Evolutionary conservation across 2,888 invertebrate species (phyloP), one percentile per base, ranked within the genome.

Genomic region (Sarcophaga variegata): DNA sequence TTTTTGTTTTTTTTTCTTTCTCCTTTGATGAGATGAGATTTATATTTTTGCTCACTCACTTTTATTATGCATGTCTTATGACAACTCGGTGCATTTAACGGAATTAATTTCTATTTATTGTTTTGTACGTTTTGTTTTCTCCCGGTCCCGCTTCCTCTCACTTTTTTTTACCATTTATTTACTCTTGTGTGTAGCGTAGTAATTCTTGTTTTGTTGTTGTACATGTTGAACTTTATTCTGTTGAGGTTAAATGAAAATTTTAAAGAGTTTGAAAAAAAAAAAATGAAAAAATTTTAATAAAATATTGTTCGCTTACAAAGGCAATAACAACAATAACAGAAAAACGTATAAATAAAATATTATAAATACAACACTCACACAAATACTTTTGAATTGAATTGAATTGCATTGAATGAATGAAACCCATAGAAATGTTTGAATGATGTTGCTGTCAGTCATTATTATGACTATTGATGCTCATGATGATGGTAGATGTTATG

Each of bases 401-500:
- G 84, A 80, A 82, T 37, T 37, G n/a, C 4, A 59, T 17, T 81
- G 70, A 81, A 76, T 76, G 69, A 76, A 81, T 81, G 77, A 85
- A 86, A 83, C 63, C 81, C 86, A 83, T 83, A 86, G 69, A 86
- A 83, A 83, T 86, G 77, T 83, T 86, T 76, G 83, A 86, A 76
- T 80, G 64, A 77, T 72, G 67, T 67, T 70, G 37, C 10, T 64
- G 60, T 45, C 22, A 47, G 60, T 37, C n/a, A 70, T 67, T n/a
- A 63, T 59, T n/a, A 47, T 22, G 20, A 60, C n/a, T 11, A 67
- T 45, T n/a, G n/a, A 70, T 66, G 47, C 54, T 74, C 70, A 67
- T 37, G 78, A 78, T 59, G 71, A 60, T 81, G 76, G 62, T 69
- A 37, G 83, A 77, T 80, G 60, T 74, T 76, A 81, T 78, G 64